Evolutionary conservation across 1,140 invertebrate genomes (phyloP), one percentile per base, ranked within the genome.

Genomic region (Cotesia glomerata): DNA sequence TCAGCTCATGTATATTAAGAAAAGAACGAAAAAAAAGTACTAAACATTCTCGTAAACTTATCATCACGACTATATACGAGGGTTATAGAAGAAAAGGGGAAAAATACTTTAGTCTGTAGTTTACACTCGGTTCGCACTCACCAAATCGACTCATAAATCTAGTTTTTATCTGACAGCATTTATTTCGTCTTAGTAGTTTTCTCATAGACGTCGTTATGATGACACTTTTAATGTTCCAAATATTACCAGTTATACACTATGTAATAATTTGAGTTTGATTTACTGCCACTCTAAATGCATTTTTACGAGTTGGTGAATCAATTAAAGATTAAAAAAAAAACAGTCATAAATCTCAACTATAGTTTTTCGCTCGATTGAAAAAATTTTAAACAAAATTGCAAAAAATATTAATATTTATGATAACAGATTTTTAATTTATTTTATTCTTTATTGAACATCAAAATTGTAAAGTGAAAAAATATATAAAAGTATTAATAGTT

Each of bases 121-220:
- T 26, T 26, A 61, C 58, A 26, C 32, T 26, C 51, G 49, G n/a
- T 64, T 64, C 34, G 39, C 62, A 34, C 62, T 26, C 69, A n/a
- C 45, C 35, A 59, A 56, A 69, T 69, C 72, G 39, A 58, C 32
- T 49, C 72, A 39, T 74, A 74, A 74, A 74, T 74, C 59, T 69
- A 18, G 64, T 64, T 72, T 49, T 65, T 74, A 69, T 63, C 69
- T 45, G 59, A 18, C 45, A 18, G 39, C 59, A 59, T 74, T 74
- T 74, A 69, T 69, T 69, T 69, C 72, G 59, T 45, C 63, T 66
- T 69, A 36, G 56, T 45, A 65, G 66, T 64, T 36, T 58, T 59
- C 66, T 74, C 66, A 56, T 74, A 74, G 67, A 69, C 52, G 52
- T 18, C 52, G 68, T 35, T 58, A 63, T 74, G 67, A 74, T 74